Evolutionary conservation across 2,113 vertebrate species (phyloP).

Genomic region (Platichthys stellatus): DNA sequence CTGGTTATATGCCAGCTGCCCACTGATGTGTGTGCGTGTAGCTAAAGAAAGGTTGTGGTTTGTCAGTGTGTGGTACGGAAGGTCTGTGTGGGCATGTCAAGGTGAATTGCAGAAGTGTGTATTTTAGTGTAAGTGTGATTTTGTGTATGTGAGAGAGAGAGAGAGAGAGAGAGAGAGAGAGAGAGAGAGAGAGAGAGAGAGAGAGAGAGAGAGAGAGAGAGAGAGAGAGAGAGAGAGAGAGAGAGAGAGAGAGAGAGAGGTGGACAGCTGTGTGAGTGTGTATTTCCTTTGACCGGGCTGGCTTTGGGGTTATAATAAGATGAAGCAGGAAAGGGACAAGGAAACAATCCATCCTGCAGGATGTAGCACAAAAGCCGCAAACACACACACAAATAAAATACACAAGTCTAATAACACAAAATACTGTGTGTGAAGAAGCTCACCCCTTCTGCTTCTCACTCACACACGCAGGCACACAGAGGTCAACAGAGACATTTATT

Average conservation of each 20-base stretch:
- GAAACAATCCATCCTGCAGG: constrained; percentile 77
- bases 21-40: constrained; percentile 33
- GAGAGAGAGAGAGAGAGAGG: neutral
- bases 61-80: constrained; percentile 30
- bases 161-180: no score
- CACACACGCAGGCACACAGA: constrained; percentile 2
- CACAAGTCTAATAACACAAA: neutral
- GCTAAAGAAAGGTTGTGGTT: constrained; percentile 43
- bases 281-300: constrained; percentile 56
- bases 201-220: no score
- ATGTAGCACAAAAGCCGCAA: constrained; percentile 36
- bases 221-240: no score
- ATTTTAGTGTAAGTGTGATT: constrained; percentile 16
- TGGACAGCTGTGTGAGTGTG: constrained; percentile 39
- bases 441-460: neutral
- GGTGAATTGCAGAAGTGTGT: constrained; percentile 16
- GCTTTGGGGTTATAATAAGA: constrained; percentile 76
- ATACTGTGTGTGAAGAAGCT: neutral
- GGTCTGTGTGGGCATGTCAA: constrained; percentile 38
- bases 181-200: no score
- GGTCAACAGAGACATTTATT: constrained; percentile 23
- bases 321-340: constrained; percentile 71
- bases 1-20: constrained; percentile 30
- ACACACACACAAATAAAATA: neutral
- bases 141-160: neutral